phyloP scores from a whole-genome alignment of 2,113 vertebrate species.

The Alosa alosa region DNA sequence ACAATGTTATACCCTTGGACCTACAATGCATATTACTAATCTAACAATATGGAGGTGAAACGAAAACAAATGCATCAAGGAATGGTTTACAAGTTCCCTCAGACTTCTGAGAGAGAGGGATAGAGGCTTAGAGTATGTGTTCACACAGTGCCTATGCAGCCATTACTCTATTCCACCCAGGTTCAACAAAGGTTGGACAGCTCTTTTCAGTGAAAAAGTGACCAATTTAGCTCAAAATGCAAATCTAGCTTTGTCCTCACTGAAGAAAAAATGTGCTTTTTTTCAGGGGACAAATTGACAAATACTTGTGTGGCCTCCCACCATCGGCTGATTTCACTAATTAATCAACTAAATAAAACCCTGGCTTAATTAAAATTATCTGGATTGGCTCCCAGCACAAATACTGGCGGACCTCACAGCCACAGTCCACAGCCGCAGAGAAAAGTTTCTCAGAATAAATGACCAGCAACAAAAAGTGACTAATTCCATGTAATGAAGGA shows the following conservation, averaged over 20 bases:
- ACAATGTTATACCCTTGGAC: not conserved
- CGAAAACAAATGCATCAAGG: not conserved
- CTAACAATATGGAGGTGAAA: not conserved
- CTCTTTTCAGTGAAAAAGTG: conserved; percentile 68
- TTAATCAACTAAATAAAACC: conserved; percentile 73
- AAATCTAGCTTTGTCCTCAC: conserved; percentile 59
- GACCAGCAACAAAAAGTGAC: conserved; percentile 59
- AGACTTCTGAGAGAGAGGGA: not conserved
- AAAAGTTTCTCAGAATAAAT: conserved; percentile 62
- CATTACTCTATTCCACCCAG: conserved; percentile 47
- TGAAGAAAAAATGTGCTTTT: conserved; percentile 56
- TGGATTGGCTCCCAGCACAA: conserved; percentile 64
- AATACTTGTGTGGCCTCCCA: conserved; percentile 69
- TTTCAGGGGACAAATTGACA: conserved; percentile 67
- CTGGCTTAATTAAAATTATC: conserved; percentile 71
- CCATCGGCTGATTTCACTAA: conserved; percentile 68
- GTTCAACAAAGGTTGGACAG: conserved; percentile 64
- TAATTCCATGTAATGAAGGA: conserved; percentile 67
- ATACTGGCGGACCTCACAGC: conserved; percentile 62
- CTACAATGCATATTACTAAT: not conserved
- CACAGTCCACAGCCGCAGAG: conserved; percentile 52
- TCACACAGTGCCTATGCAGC: conserved; percentile 32
- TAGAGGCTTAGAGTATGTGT: not conserved
- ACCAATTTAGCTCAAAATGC: conserved; percentile 72
- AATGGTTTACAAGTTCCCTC: not conserved